Evolutionary conservation across 2,113 vertebrate species (phyloP).

Genomic region (Nesoenas mayeri): DNA sequence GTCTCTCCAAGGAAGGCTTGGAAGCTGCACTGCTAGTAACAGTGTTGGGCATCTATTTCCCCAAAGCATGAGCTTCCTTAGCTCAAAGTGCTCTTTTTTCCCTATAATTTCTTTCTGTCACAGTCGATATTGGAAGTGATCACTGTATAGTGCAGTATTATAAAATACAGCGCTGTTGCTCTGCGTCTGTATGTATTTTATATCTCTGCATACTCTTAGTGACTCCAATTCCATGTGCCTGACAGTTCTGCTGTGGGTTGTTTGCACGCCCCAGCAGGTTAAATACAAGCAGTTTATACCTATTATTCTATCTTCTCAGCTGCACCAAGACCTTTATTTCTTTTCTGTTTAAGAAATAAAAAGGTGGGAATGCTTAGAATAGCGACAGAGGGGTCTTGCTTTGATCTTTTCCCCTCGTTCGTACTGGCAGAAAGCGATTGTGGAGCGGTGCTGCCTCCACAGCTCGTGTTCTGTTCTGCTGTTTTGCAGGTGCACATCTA

Average conservation of each 20-base stretch:
- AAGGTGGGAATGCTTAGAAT: rapidly evolving
- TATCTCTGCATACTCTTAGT: rapidly evolving
- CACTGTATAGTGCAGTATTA: background rate
- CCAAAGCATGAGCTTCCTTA: background rate
- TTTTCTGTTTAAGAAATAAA: background rate
- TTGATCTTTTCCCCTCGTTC: background rate
- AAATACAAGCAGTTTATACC: background rate
- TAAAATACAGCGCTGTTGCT: background rate
- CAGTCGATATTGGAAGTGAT: background rate
- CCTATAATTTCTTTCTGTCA: background rate
- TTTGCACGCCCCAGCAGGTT: background rate
- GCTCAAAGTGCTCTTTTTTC: background rate
- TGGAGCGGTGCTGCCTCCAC: background rate
- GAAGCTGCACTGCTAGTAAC: background rate
- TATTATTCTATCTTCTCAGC: background rate
- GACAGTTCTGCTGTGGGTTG: background rate
- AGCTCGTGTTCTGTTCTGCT: background rate
- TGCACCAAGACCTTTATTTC: background rate
- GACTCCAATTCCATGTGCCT: background rate
- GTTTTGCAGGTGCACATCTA: background rate
- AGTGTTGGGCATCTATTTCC: background rate
- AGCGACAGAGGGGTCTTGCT: background rate
- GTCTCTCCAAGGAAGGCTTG: background rate
- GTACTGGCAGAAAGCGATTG: background rate
- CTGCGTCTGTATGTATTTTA: background rate